Base-by-base conservation (phyloP, 37 sponge, comb jelly and placozoan genomes). In the Chondrilla cf. caribensis region DNA sequence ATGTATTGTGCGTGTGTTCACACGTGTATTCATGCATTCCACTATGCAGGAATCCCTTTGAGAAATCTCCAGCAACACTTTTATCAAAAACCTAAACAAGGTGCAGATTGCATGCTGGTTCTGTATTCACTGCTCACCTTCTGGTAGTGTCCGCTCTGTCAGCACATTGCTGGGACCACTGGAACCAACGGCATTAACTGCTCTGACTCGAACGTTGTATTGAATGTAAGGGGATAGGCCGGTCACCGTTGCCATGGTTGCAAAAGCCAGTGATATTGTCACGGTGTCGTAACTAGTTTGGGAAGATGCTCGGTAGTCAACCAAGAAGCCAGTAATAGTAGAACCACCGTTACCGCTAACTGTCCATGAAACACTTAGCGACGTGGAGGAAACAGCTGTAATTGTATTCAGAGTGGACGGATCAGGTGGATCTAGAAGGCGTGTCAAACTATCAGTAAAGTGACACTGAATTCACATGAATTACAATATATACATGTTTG, bases 401-500 rank as follows among this genome's bases (percentile, higher is more conserved):
- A 70, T 71, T 8, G 36, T 9, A 9, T 60, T 21, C 9, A 83
- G 4, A 42, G 58, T 82, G 9, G 92, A 86, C 22, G 89, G 36
- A 18, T 88, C 87, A 32, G 92, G 92, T 2, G 92, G 92, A 39
- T 84, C 92, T 92, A 55, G 2, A 57, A 58, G 40, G 38, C 3
- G 14, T n/a, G n/a, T n/a, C n/a, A n/a, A n/a, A n/a, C n/a, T n/a
- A n/a, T n/a, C n/a, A n/a, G n/a, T n/a, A n/a, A n/a, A n/a, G n/a
- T n/a, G n/a, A n/a, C n/a, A n/a, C n/a, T n/a, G n/a, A n/a, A n/a
- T n/a, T n/a, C n/a, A n/a, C n/a, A n/a, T n/a, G n/a, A n/a, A n/a
- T n/a, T n/a, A n/a, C n/a, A n/a, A n/a, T n/a, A n/a, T n/a, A n/a
- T n/a, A n/a, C n/a, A n/a, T n/a, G n/a, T n/a, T n/a, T n/a, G n/a